Evolutionary conservation across 2,113 vertebrate genomes (phyloP).

Genomic region (Zosterops pallidus): DNA sequence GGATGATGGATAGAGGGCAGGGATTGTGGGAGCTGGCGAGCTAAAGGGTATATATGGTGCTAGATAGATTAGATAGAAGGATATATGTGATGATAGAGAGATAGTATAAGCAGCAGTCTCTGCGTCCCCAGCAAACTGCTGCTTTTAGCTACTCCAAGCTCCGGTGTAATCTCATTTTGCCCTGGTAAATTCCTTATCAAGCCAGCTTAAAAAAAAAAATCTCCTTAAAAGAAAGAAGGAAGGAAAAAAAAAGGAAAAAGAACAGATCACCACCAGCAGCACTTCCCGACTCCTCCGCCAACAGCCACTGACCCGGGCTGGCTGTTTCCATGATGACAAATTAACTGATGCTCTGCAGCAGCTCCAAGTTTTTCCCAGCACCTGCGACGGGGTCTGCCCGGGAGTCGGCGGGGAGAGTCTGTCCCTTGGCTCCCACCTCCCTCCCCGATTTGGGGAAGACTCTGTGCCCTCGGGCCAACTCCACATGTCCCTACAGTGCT

Average conservation of each 20-base stretch:
- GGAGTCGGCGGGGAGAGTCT: rapidly evolving
- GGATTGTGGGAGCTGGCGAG: slow-evolving; percentile 35
- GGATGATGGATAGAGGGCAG: slow-evolving; percentile 69
- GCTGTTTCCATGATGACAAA: slow-evolving; percentile 20
- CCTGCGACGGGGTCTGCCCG: rapidly evolving
- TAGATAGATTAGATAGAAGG: slow-evolving; percentile 62
- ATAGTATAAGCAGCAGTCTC: slow-evolving; percentile 2
- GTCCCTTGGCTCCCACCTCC: not conserved
- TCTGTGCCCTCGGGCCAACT: not conserved
- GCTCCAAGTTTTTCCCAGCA: not conserved
- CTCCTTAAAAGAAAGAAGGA: not conserved
- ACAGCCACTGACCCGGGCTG: not conserved
- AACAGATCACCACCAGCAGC: not conserved
- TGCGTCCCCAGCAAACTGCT: not conserved
- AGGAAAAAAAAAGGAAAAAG: not conserved
- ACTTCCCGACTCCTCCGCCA: not conserved
- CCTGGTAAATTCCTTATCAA: slow-evolving; percentile 50
- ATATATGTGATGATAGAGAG: slow-evolving; percentile 46
- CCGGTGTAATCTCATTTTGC: not conserved
- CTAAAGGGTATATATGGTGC: slow-evolving; percentile 52
- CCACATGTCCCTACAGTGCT: rapidly evolving
- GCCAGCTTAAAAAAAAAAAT: not conserved
- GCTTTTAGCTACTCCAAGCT: slow-evolving; percentile 20
- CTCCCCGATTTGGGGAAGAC: rapidly evolving
- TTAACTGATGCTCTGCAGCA: not conserved